Conservation (phyloP, 1,140 invertebrate species). For the Cydia pomonella region DNA sequence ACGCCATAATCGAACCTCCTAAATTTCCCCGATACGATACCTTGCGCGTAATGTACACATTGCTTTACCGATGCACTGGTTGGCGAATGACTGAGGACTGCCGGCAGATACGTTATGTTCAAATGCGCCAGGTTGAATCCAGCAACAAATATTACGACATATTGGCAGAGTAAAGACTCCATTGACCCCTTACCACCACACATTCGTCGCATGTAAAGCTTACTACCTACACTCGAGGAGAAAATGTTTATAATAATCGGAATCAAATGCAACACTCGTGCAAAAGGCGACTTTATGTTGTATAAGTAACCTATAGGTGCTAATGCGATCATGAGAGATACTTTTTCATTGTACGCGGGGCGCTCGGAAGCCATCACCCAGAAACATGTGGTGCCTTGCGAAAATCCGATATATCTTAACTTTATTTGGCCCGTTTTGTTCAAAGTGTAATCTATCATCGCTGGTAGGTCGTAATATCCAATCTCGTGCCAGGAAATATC, state of each 20-base stretch:
- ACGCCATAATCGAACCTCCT: conserved; percentile 71
- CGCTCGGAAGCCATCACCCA: conserved; percentile 82
- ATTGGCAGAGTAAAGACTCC: conserved; percentile 40
- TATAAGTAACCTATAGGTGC: conserved; percentile 84
- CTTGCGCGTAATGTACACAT: conserved; percentile 85
- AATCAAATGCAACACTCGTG: conserved; percentile 46
- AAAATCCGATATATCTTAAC: conserved; percentile 83
- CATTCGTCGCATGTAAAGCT: background rate
- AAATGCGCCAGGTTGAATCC: conserved; percentile 43
- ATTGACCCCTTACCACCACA: conserved; percentile 40
- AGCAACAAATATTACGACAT: conserved; percentile 38
- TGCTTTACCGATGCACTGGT: conserved; percentile 89
- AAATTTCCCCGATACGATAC: conserved; percentile 73
- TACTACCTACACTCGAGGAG: conserved; percentile 35
- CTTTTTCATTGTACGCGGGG: conserved; percentile 84
- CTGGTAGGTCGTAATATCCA: conserved; percentile 79
- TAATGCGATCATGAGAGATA: conserved; percentile 82
- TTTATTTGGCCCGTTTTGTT: conserved; percentile 61
- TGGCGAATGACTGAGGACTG: conserved; percentile 88
- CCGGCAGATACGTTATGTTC: conserved; percentile 83
- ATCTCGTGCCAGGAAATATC: conserved; percentile 85
- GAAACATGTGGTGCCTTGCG: conserved; percentile 86
- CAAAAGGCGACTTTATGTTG: conserved; percentile 76
- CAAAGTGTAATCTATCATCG: conserved; percentile 80
- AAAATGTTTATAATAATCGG: conserved; percentile 39